Evolutionary conservation across 1,140 invertebrate genomes (phyloP).

Genomic region (Trissolcus basalis): DNA sequence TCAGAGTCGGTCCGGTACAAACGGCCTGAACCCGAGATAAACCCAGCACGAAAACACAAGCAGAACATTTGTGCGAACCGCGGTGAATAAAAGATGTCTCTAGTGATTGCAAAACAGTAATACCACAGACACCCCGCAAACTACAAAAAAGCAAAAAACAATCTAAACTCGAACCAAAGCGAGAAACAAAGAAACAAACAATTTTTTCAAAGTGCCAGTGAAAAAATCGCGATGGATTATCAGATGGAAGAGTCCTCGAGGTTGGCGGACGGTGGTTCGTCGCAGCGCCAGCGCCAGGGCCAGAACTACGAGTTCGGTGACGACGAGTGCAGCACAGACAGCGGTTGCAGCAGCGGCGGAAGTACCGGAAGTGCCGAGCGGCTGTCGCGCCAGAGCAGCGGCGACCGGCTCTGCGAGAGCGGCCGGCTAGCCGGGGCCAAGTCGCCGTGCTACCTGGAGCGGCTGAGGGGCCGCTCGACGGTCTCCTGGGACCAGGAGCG

Average conservation of each 20-base stretch:
- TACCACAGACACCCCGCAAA: too few relatives aligned
- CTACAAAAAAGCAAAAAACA: not conserved
- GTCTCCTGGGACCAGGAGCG: constrained; percentile 62
- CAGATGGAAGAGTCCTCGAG: constrained; percentile 66
- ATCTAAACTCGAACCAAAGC: not conserved
- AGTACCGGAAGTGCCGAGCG: constrained; percentile 67
- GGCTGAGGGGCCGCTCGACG: constrained; percentile 54
- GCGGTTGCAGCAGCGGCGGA: constrained; percentile 70
- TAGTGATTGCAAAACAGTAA: too few relatives aligned
- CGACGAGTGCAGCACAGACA: constrained; percentile 71
- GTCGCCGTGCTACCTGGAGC: constrained; percentile 59
- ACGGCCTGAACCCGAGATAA: not conserved
- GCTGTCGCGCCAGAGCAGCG: constrained; percentile 61
- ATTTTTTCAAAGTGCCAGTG: too few relatives aligned
- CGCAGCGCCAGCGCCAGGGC: constrained; percentile 36
- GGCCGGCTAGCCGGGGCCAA: constrained; percentile 38
- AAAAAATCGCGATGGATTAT: constrained; percentile 37
- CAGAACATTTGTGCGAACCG: not conserved
- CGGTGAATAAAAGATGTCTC: too few relatives aligned
- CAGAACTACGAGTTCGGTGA: constrained; percentile 62
- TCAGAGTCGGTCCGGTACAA: constrained; percentile 22
- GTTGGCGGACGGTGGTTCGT: constrained; percentile 45
- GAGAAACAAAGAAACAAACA: too few relatives aligned
- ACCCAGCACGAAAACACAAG: not conserved
- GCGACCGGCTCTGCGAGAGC: constrained; percentile 60